Evolutionary conservation across 2,113 vertebrate genomes (phyloP), one percentile per base, ranked within the genome.

Genomic region (Trogon melanurus): DNA sequence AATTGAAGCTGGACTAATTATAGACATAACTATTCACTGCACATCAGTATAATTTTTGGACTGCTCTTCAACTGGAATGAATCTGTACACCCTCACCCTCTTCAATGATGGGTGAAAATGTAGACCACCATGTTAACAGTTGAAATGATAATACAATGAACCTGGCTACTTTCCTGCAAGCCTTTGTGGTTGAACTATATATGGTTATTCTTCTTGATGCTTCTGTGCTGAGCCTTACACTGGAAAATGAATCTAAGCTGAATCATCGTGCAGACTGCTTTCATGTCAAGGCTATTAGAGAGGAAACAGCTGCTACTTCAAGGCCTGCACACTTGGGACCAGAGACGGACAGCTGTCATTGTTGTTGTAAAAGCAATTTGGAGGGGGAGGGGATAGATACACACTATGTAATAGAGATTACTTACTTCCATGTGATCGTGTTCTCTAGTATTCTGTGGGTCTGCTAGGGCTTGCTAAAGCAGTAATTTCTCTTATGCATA

Each of bases 241-340:
- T 88, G 64, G n/a, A 67, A 94, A 93, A 83, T 20, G 5, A 48
- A 79, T 50, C 47, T 62, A 81, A 85, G 51, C 60, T 2, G 2
- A 70, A 90, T 54, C 19, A 48, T n/a, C 50, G 25, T 88, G 61
- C 47, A 90, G 71, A 27, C 54, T 65, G 29, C 54, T 38, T 89
- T 91, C 29, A 44, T 56, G 44, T 64, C 50, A 57, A 75, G 34
- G 18, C 16, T 64, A 5, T 69, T 95, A 29, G n/a, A 72, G 79
- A 69, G 71, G 67, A 91, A 73, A 73, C 36, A 88, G 58, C 66
- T 91, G 71, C 36, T 79, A 62, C 62, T 94, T 90, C 71, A 91
- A 70, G 62, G 44, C 25, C 36, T 73, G 12, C 15, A 9, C 45
- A 15, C 21, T n/a, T 79, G 36, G 78, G 75, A 83, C 27, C 58